Conservation (phyloP, 1,140 invertebrate genomes). For the Macrotrachela quadricornifera region DNA sequence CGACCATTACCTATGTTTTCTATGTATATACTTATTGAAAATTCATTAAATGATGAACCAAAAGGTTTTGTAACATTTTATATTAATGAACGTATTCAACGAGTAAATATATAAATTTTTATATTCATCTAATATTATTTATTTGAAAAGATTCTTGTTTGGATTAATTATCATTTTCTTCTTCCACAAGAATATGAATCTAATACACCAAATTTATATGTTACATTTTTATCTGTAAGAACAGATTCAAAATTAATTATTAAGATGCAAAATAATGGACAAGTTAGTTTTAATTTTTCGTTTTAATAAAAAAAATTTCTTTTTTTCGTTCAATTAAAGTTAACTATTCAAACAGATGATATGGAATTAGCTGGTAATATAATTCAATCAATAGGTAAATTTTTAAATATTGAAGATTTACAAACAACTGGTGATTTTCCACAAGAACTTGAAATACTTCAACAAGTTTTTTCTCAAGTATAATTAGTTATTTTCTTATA, state of each 20-base stretch:
- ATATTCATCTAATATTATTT: conserved; percentile 8
- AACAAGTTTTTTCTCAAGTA: conserved; percentile 32
- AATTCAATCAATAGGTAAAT: conserved; percentile 48
- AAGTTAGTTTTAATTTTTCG: too few relatives aligned
- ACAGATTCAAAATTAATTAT: conserved; percentile 17
- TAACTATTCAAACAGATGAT: conserved; percentile 44
- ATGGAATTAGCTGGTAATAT: conserved; percentile 55
- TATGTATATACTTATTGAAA: conserved; percentile 46
- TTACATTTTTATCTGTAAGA: conserved; percentile 23
- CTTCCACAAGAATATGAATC: conserved; percentile 42
- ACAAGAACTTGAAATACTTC: conserved; percentile 43
- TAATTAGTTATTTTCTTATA: background rate
- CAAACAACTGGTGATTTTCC: conserved; percentile 47
- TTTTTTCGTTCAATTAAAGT: too few relatives aligned
- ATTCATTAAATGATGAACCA: conserved; percentile 23
- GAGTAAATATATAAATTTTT: conserved; percentile 29
- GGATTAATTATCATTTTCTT: conserved; percentile 70
- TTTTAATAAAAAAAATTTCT: too few relatives aligned
- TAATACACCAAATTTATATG: conserved; percentile 13
- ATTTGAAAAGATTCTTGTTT: conserved; percentile 47
- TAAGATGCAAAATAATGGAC: conserved; percentile 20
- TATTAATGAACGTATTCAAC: conserved; percentile 39
- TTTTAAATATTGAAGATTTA: conserved; percentile 41
- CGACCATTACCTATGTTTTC: conserved; percentile 63
- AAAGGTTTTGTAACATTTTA: conserved; percentile 43